A percentile compares a stretch with the other conserved stretches of the same genome.
phyloP scores from a whole-genome alignment of 2,797 vertebrate species.

The Argya squamiceps region DNA sequence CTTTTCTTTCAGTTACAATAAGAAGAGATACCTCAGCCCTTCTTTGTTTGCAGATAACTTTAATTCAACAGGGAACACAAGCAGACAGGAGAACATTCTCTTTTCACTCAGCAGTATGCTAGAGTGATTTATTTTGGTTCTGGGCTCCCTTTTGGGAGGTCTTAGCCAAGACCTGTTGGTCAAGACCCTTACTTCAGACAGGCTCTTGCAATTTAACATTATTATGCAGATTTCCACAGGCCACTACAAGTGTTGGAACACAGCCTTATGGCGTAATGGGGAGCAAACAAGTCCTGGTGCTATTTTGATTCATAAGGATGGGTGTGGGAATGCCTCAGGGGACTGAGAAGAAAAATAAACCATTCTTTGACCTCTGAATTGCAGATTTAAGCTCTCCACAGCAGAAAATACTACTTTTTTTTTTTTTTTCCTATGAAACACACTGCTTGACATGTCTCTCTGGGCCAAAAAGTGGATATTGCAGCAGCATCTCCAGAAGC shows the following conservation, averaged over 20 bases:
- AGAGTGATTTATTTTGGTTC: neutral
- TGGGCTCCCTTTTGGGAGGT: neutral
- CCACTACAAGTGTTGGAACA: neutral
- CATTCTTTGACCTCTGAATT: neutral
- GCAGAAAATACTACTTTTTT: neutral
- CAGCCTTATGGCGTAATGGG: neutral
- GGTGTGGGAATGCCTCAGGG: neutral
- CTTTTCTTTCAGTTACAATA: neutral
- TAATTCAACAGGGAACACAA: neutral
- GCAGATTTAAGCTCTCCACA: neutral
- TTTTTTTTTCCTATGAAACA: neutral
- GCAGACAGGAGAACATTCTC: neutral
- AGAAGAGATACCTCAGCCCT: neutral
- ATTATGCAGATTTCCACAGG: constrained; percentile 54
- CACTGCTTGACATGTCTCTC: neutral
- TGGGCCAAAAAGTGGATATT: neutral
- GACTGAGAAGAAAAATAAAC: neutral
- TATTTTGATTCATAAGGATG: neutral
- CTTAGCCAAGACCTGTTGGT: constrained; percentile 19
- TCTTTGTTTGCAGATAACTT: neutral
- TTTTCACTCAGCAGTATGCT: neutral
- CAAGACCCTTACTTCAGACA: constrained; percentile 28
- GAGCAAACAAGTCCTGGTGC: neutral
- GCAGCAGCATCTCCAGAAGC: neutral
- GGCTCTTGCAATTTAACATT: constrained; percentile 52